phyloP scores from a whole-genome alignment of 2,888 invertebrate genomes.

The Mythimna lalbum region DNA sequence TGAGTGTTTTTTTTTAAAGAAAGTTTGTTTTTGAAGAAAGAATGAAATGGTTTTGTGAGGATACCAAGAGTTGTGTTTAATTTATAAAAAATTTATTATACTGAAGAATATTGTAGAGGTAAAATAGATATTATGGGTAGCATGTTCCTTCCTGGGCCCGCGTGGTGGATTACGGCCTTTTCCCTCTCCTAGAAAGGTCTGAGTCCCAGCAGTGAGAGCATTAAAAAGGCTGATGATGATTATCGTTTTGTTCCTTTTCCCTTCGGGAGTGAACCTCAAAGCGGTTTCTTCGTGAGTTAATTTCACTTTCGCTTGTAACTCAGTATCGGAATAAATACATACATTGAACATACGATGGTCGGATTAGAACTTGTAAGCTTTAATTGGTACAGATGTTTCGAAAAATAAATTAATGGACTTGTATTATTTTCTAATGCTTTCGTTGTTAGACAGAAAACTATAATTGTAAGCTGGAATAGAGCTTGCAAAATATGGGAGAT shows the following conservation, averaged over 20 bases:
- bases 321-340: neutral
- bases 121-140: neutral
- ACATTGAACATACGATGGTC: neutral
- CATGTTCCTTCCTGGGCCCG: conserved; percentile 31
- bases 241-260: conserved; percentile 44
- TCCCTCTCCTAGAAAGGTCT: no score
- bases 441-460: neutral
- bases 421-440: no score
- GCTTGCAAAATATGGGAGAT: no score
- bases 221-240: no score
- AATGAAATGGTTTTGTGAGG: conserved; percentile 5
- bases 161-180: no score
- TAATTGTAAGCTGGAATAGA: no score
- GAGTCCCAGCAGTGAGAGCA: no score
- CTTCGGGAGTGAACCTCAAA: conserved; percentile 17
- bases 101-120: conserved; percentile 1
- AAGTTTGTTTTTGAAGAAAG: conserved; percentile 24
- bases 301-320: conserved; percentile 43
- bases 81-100: neutral
- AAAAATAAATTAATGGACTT: neutral
- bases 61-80: neutral
- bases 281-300: conserved; percentile 7
- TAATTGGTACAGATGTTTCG: neutral
- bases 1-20: conserved; percentile 51
- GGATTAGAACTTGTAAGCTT: neutral